Evolutionary conservation across 2,113 vertebrate species (phyloP).

Genomic region (Chaenogobius annularis): DNA sequence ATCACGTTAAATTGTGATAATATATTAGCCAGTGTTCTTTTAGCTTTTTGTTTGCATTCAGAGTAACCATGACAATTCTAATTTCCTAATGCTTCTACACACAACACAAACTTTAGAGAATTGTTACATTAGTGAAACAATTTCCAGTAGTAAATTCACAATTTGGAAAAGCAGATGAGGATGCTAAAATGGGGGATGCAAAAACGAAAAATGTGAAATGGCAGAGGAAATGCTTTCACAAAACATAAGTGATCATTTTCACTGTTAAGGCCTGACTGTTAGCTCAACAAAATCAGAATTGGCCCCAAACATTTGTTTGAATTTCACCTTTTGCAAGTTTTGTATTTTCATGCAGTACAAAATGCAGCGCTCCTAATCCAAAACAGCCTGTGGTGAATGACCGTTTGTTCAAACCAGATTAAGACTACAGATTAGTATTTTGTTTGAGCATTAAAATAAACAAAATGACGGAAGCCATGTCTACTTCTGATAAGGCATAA

Average conservation of each 20-base stretch:
- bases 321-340: neutral
- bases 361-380: constrained; percentile 32
- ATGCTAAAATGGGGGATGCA: neutral
- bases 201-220: neutral
- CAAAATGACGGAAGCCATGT: constrained; percentile 42
- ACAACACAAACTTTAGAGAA: no score
- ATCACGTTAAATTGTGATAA: no score
- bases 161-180: neutral
- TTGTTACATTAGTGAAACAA: neutral
- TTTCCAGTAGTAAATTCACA: neutral
- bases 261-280: neutral
- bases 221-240: neutral
- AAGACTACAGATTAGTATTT: constrained; percentile 69
- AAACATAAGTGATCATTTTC: neutral
- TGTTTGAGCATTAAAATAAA: constrained; percentile 63
- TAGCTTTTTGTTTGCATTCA: no score
- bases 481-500: constrained; percentile 20
- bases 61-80: neutral
- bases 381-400: constrained; percentile 43
- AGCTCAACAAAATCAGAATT: neutral
- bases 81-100: no score
- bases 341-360: constrained; percentile 5
- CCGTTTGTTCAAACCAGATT: constrained; percentile 53
- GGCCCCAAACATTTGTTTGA: neutral
- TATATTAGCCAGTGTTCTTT: no score